Evolutionary conservation across 1,140 invertebrate species (phyloP).

Genomic region (Drosophila sechellia): DNA sequence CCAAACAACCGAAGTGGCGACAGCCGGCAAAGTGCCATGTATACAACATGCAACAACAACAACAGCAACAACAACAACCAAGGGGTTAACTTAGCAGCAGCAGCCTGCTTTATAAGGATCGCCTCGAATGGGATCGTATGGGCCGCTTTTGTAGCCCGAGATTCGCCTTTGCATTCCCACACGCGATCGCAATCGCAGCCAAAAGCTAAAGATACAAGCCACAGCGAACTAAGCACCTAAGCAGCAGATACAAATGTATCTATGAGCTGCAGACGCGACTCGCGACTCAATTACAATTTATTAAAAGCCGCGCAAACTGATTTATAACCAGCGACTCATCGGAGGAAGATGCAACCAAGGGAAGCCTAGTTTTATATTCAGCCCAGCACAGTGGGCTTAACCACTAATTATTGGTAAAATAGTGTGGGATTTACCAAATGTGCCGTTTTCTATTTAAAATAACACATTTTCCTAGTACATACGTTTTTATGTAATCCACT

Average conservation of each 20-base stretch:
- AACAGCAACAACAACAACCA: slow-evolving; percentile 36
- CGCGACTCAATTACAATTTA: slow-evolving; percentile 83
- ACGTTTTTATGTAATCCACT: too few species aligned
- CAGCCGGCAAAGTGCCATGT: slow-evolving; percentile 80
- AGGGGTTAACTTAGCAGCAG: slow-evolving; percentile 71
- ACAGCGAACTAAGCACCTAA: slow-evolving; percentile 36
- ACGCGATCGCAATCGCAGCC: slow-evolving; percentile 71
- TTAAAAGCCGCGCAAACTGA: slow-evolving; percentile 80
- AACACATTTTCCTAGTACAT: too few species aligned
- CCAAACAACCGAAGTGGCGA: slow-evolving; percentile 71
- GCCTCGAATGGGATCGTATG: slow-evolving; percentile 41
- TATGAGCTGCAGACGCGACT: slow-evolving; percentile 74
- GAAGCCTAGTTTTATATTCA: slow-evolving; percentile 20
- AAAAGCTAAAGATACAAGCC: slow-evolving; percentile 32
- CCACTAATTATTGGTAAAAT: background rate
- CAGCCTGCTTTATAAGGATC: slow-evolving; percentile 64
- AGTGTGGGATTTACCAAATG: too few species aligned
- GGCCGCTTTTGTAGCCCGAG: background rate
- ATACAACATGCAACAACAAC: slow-evolving; percentile 58
- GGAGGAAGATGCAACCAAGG: slow-evolving; percentile 32
- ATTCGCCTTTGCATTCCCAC: slow-evolving; percentile 72
- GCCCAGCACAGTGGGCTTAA: slow-evolving; percentile 18
- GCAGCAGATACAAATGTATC: slow-evolving; percentile 73
- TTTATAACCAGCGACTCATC: slow-evolving; percentile 66
- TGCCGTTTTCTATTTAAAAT: too few species aligned